These are phyloP conservation scores for Anoplius nigerrimus DNA, from an alignment of 2,888 invertebrate genomes.

Conservation along the genomic window DNA sequence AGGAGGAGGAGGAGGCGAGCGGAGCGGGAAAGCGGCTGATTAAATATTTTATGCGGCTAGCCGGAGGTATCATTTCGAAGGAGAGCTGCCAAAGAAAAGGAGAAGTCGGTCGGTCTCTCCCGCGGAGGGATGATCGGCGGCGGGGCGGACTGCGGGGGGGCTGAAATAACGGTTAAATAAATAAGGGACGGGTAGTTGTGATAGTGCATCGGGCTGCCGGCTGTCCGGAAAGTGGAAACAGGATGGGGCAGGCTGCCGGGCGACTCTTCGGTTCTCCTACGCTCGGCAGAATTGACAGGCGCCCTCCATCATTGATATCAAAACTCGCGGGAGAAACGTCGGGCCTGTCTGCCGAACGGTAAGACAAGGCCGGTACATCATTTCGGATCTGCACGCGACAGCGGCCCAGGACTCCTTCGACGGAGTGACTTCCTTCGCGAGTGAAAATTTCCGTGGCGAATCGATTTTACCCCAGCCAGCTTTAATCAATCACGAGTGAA, in stretches of 20 bases:
- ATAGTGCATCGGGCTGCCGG: slow-evolving; percentile 8
- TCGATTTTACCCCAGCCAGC: slow-evolving; percentile 1
- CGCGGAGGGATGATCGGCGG: slow-evolving; percentile 32
- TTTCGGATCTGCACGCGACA: slow-evolving; percentile 28
- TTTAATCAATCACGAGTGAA: neutral
- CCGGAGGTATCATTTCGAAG: slow-evolving; percentile 44
- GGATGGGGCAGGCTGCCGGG: slow-evolving; percentile 28
- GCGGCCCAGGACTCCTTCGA: slow-evolving; percentile 7
- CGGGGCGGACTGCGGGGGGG: slow-evolving; percentile 20
- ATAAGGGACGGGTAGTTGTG: slow-evolving; percentile 36
- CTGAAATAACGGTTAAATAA: slow-evolving; percentile 57
- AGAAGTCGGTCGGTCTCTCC: slow-evolving; percentile 33
- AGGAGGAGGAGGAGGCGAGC: neutral
- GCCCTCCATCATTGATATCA: slow-evolving; percentile 48
- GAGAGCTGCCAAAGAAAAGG: slow-evolving; percentile 44
- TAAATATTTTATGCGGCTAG: slow-evolving; percentile 48
- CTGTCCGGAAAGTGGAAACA: slow-evolving; percentile 28
- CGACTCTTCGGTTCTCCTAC: slow-evolving; percentile 27
- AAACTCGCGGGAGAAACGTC: slow-evolving; percentile 39
- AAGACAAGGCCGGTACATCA: slow-evolving; percentile 43
- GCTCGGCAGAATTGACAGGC: slow-evolving; percentile 47
- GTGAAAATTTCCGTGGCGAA: slow-evolving; percentile 14
- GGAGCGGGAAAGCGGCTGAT: slow-evolving; percentile 21
- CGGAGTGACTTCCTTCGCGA: slow-evolving; percentile 4
- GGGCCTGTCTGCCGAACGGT: slow-evolving; percentile 38